These are phyloP conservation scores for Lagenorhynchus albirostris DNA, from an alignment of 2,113 vertebrate genomes.

Conservation along the genomic window DNA sequence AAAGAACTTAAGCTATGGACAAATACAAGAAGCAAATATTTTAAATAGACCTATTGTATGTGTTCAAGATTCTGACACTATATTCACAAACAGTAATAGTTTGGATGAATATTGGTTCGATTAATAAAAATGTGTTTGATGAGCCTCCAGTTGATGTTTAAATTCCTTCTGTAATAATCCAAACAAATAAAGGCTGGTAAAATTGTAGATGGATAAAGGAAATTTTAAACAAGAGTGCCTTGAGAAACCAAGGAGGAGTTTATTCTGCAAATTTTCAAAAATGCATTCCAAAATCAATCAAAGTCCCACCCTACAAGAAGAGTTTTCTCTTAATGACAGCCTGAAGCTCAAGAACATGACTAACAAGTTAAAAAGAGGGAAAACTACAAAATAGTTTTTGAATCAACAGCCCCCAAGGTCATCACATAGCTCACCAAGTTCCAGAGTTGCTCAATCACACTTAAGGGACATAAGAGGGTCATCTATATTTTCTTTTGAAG, in stretches of 20 bases:
- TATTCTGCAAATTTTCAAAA: slow-evolving; percentile 12
- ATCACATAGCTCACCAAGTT: slow-evolving; percentile 4
- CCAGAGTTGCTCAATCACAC: not conserved
- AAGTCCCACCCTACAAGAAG: not conserved
- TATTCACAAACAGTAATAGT: not conserved
- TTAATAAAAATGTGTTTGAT: not conserved
- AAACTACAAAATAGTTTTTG: slow-evolving; percentile 36
- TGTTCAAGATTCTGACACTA: not conserved
- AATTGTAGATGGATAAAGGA: not conserved
- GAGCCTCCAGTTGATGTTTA: not conserved
- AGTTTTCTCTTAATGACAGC: slow-evolving; percentile 44
- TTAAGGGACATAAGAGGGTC: not conserved
- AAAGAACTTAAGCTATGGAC: not conserved
- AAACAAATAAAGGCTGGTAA: slow-evolving; percentile 13
- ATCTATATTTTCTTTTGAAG: slow-evolving; percentile 29
- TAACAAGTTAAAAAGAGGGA: not conserved
- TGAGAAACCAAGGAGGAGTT: not conserved
- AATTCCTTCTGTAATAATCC: not conserved
- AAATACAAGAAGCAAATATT: not conserved
- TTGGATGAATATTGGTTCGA: not conserved
- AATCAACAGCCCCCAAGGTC: not conserved
- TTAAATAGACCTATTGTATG: not conserved
- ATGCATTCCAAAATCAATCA: not conserved
- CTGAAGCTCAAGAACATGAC: slow-evolving; percentile 10
- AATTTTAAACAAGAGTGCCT: not conserved